Evolutionary conservation across 1,140 invertebrate genomes (phyloP).

Genomic region (Piezodorus guildinii): DNA sequence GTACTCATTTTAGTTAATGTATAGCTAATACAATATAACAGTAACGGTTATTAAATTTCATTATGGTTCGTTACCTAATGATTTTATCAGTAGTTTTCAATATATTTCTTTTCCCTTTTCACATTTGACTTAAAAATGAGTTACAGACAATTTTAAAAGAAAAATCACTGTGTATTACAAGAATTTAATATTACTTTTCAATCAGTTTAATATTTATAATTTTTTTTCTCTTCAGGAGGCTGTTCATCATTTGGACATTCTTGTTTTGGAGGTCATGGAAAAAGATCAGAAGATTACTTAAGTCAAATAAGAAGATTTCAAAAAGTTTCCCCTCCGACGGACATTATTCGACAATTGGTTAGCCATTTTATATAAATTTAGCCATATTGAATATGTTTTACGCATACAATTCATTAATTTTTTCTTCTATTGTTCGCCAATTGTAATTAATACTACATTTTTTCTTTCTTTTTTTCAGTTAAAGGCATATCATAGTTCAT

Average conservation of each 20-base stretch:
- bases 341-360: constrained; percentile 20
- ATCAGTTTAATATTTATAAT: no score
- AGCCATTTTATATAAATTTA: background rate
- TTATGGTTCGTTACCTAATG: no score
- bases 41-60: no score
- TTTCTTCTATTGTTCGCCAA: background rate
- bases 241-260: constrained; percentile 52
- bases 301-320: constrained; percentile 1
- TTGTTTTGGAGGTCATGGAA: constrained; percentile 52
- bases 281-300: constrained; percentile 38
- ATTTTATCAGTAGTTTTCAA: no score
- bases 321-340: constrained; percentile 9
- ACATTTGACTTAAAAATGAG: no score
- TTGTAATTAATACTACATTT: background rate
- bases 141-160: no score
- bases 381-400: background rate
- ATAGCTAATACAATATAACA: no score
- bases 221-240: constrained; percentile 38
- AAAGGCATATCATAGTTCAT: constrained; percentile 18
- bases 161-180: no score
- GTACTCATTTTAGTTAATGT: no score
- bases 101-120: no score
- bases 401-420: background rate
- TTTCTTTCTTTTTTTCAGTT: constrained; percentile 10
- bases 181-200: no score